A percentile compares a stretch with the other conserved stretches of the same genome.
phyloP scores from a whole-genome alignment of 64 coral and sea anemone species.

The Astreopora myriophthalma region DNA sequence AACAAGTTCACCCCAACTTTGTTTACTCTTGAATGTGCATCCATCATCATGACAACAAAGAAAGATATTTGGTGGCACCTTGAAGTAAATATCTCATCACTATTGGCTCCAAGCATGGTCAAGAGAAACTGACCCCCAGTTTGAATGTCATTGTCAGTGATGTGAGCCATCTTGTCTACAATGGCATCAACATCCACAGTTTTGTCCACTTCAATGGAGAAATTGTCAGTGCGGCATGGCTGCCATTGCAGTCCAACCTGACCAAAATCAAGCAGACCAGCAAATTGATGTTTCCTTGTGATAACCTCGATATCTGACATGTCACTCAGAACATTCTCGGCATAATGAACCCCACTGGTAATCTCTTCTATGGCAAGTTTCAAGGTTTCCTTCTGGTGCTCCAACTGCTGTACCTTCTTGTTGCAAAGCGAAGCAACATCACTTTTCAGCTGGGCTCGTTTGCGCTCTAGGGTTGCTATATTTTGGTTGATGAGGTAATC shows the following conservation, averaged over 20 bases:
- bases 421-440: background rate
- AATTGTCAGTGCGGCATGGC: constrained; percentile 30
- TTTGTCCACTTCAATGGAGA: constrained; percentile 23
- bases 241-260: constrained; percentile 21
- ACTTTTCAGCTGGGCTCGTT: constrained; percentile 9
- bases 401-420: constrained; percentile 21
- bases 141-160: constrained; percentile 10
- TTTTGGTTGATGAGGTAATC: constrained; percentile 14
- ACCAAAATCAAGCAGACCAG: background rate
- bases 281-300: background rate
- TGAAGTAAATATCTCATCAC: constrained; percentile 6
- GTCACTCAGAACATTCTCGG: background rate
- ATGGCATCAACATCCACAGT: background rate
- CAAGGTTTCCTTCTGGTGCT: background rate
- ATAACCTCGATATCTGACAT: constrained; percentile 12
- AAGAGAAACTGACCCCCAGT: background rate
- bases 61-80: constrained; percentile 16
- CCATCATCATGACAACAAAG: background rate
- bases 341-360: background rate
- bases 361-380: constrained; percentile 9
- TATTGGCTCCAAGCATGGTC: constrained; percentile 27
- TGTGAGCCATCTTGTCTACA: constrained; percentile 20
- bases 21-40: background rate
- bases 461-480: background rate
- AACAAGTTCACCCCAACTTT: constrained; percentile 15